Evolutionary conservation across 2,888 invertebrate genomes (phyloP).

Genomic region (Rotaria socialis): DNA sequence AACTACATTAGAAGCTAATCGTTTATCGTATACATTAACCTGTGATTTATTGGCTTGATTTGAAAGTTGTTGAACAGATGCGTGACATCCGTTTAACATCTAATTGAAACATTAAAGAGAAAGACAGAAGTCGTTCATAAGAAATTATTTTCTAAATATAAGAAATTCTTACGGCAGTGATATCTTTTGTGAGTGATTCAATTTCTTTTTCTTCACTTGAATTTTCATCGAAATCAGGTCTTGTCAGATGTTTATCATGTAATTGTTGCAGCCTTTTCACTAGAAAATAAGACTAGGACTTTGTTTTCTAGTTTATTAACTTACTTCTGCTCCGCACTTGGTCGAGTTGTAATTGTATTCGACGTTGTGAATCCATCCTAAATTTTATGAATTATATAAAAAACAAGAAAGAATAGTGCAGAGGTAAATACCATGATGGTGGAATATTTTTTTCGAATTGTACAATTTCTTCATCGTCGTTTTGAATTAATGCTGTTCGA

Average conservation of each 20-base stretch:
- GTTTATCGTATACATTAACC: neutral
- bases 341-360: conserved; percentile 23
- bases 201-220: conserved; percentile 37
- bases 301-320: neutral
- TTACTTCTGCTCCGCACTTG: conserved; percentile 34
- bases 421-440: neutral
- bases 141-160: neutral
- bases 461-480: conserved; percentile 27
- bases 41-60: neutral
- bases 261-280: conserved; percentile 32
- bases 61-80: conserved; percentile 21
- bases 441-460: neutral
- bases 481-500: conserved; percentile 14
- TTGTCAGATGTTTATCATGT: conserved; percentile 25
- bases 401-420: neutral
- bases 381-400: neutral
- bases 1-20: conserved; percentile 75
- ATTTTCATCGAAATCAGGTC: conserved; percentile 34
- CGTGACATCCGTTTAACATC: conserved; percentile 31
- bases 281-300: neutral
- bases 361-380: conserved; percentile 30
- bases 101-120: neutral
- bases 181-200: neutral
- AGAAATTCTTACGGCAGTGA: conserved; percentile 10
- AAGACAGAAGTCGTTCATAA: neutral